phyloP scores from a whole-genome alignment of 2,797 vertebrate species.

The Nasua narica region DNA sequence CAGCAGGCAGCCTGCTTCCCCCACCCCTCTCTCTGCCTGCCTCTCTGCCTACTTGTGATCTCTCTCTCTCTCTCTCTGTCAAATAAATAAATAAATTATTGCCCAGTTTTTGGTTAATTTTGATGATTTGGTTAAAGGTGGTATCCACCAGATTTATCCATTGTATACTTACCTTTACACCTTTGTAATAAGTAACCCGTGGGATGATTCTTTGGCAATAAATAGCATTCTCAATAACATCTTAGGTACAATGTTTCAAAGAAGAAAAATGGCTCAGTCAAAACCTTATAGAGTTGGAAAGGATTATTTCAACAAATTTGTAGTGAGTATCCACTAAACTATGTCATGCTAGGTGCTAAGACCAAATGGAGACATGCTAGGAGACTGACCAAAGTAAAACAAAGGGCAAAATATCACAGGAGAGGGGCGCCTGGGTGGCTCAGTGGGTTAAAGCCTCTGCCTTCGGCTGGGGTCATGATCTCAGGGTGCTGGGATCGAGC shows the following conservation, averaged over 20 bases:
- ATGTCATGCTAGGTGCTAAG: not conserved
- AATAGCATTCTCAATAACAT: not conserved
- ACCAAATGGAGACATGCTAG: not conserved
- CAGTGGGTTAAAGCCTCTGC: no score
- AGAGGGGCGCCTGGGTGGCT: no score
- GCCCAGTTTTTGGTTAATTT: not conserved
- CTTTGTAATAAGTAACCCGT: not conserved
- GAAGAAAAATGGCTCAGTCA: not conserved
- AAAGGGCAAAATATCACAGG: not conserved
- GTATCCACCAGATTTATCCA: not conserved
- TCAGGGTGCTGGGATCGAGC: no score
- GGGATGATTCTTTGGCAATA: not conserved
- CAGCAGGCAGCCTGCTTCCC: no score
- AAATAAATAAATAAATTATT: no score
- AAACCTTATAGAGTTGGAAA: not conserved
- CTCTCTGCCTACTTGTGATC: no score
- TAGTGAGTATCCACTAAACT: not conserved
- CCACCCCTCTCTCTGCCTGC: no score
- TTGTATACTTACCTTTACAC: not conserved
- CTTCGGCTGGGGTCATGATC: no score
- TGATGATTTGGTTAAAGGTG: not conserved
- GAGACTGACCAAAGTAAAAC: not conserved
- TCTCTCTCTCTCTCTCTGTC: no score
- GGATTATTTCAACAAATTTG: constrained; percentile 18
- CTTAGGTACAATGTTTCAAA: not conserved